Evolutionary conservation across 2,888 invertebrate genomes (phyloP), one percentile per base, ranked within the genome.

Genomic region (Altica lythri): DNA sequence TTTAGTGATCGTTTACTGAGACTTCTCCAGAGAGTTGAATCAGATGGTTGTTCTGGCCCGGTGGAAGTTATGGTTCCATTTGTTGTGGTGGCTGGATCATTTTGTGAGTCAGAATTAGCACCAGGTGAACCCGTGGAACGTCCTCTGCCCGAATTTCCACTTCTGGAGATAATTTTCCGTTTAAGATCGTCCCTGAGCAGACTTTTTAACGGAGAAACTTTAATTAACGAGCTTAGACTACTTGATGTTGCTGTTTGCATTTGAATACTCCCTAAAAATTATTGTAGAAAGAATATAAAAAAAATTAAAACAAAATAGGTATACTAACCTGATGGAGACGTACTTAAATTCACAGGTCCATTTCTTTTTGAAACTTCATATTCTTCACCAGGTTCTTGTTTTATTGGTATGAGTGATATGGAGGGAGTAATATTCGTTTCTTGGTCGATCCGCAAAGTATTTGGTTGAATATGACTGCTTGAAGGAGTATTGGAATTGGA

Each of bases 391-490:
- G 80, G 81, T 65, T 81, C 81, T 68, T 89, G 89, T 76, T 92
- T 91, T 63, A 92, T 91, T 54, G 91, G 91, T 78, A 92, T 91
- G 48, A 92, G 79, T 30, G 90, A 90, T 68, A 92, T 91, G 61
- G 90, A 91, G 14, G 91, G 91, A 66, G 90, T 90, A 71, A 91
- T 90, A 66, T 80, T 79, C 35, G 81, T 81, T 65, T 82, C 81
- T 63, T 75, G 76, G 38, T 77, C 76, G 61, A 76, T 66, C 56
- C 73, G 62, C 27, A 75, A 61, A 57, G 69, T 76, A 65, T 74
- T 78, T 66, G 72, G 67, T 66, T 72, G 73, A 5, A 73, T 72
- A 62, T 86, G 83, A 55, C 87, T 88, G 75, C 88, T 88, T 69
- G 86, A 84, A 37, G 89, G 87, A 43, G 86, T 83, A 66, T 85